These are phyloP conservation scores for Solenopsis fugax DNA, from an alignment of 1,140 invertebrate genomes.

Conservation along the genomic window DNA sequence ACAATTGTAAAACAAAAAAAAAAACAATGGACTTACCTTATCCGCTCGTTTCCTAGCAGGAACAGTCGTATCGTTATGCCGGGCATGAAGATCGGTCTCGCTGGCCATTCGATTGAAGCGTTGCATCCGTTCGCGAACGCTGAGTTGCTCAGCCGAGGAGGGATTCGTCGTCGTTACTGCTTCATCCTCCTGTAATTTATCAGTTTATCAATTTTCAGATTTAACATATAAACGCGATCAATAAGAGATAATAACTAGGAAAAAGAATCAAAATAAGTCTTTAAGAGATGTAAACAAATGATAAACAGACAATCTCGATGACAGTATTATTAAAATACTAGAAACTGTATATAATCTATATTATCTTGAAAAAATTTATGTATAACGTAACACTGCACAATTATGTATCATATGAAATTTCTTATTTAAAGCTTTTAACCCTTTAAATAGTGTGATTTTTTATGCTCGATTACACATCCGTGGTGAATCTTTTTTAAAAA, in stretches of 20 bases:
- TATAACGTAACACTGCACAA: neutral
- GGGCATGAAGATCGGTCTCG: constrained; percentile 83
- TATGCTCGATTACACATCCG: too few species aligned
- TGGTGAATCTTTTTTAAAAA: too few species aligned
- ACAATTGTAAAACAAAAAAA: neutral
- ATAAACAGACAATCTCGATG: neutral
- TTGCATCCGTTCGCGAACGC: constrained; percentile 96
- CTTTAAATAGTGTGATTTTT: too few species aligned
- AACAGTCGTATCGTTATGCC: constrained; percentile 84
- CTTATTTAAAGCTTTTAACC: neutral
- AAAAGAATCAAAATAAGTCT: neutral
- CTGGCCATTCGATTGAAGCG: constrained; percentile 97
- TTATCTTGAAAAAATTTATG: neutral
- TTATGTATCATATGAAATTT: neutral
- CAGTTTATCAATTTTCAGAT: constrained; percentile 46
- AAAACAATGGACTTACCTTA: constrained; percentile 86
- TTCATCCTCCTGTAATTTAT: constrained; percentile 84
- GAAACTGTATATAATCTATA: neutral
- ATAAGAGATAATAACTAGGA: neutral
- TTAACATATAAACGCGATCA: neutral
- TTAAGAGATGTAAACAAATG: constrained; percentile 1
- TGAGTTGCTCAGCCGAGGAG: constrained; percentile 88
- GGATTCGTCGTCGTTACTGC: constrained; percentile 70
- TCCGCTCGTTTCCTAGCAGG: constrained; percentile 88
- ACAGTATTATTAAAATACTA: neutral